phyloP scores from a whole-genome alignment of 2,888 invertebrate species.

The Ectropis crepuscularia region DNA sequence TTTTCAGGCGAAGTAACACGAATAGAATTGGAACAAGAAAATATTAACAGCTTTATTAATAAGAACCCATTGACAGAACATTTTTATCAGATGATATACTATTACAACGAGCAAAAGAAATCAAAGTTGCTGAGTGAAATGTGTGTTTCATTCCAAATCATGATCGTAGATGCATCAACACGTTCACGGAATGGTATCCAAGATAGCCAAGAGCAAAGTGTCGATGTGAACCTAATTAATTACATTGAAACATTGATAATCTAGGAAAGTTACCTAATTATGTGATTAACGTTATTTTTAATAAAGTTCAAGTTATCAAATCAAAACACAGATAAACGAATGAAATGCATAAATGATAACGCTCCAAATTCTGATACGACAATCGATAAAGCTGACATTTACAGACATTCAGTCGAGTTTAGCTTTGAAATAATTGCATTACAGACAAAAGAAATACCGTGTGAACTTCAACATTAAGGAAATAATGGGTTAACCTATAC shows the following conservation, averaged over 20 bases:
- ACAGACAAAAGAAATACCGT: neutral
- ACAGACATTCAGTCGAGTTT: neutral
- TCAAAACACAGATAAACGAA: constrained; percentile 22
- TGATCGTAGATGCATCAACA: too few species aligned
- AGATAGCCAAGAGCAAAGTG: neutral
- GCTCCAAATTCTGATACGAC: neutral
- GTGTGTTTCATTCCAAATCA: too few species aligned
- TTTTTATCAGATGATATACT: neutral
- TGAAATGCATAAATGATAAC: constrained; percentile 11
- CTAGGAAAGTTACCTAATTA: constrained; percentile 17
- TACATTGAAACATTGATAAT: constrained; percentile 9
- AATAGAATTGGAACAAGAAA: neutral
- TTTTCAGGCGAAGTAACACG: neutral
- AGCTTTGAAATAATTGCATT: constrained; percentile 5
- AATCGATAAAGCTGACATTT: constrained; percentile 7
- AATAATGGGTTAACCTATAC: neutral
- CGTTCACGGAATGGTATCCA: too few species aligned
- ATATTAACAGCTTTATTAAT: too few species aligned
- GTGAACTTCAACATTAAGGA: neutral
- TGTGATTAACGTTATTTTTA: constrained; percentile 7
- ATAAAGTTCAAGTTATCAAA: constrained; percentile 15
- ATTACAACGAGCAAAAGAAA: neutral
- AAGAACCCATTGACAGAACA: too few species aligned
- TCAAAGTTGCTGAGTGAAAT: neutral
- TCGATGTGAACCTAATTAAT: constrained; percentile 10